A percentile compares a stretch with the other conserved stretches of the same genome.
Evolutionary conservation across 2,888 invertebrate species (phyloP).

Genomic region (Plemyria rubiginata): DNA sequence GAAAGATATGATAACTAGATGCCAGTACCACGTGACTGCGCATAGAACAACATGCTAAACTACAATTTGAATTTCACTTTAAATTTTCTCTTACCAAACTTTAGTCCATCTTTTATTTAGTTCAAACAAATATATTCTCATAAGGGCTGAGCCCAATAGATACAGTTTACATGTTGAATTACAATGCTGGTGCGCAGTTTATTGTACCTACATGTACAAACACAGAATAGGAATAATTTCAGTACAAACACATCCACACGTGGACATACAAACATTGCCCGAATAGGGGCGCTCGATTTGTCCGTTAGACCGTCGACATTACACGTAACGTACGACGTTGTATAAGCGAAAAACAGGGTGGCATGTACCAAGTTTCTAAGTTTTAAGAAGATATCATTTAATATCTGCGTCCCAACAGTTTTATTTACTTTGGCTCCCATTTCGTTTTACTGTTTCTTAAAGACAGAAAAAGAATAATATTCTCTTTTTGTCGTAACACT

Average conservation of each 20-base stretch:
- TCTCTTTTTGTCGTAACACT: too few species aligned
- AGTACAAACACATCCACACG: constrained; percentile 12
- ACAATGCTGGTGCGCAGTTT: neutral
- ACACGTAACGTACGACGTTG: neutral
- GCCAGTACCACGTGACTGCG: too few species aligned
- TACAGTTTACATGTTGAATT: neutral
- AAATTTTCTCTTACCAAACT: neutral
- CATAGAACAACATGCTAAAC: too few species aligned
- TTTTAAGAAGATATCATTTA: too few species aligned
- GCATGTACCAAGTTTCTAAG: neutral
- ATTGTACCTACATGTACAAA: neutral
- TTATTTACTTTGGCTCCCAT: too few species aligned
- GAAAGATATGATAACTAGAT: constrained; percentile 1
- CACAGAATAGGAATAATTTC: constrained; percentile 14
- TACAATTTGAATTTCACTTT: neutral
- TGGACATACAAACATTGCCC: constrained; percentile 18
- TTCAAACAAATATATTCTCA: neutral
- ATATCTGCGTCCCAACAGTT: too few species aligned
- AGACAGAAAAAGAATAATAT: too few species aligned
- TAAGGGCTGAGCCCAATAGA: neutral
- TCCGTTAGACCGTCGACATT: too few species aligned
- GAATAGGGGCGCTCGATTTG: constrained; percentile 24
- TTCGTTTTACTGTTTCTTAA: too few species aligned
- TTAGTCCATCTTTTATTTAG: neutral
- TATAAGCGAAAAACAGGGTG: neutral